Percentiles rank a stretch among this genome's conserved stretches.
Evolutionary conservation across 2,113 vertebrate species (phyloP).

Genomic region (Microtus pennsylvanicus): DNA sequence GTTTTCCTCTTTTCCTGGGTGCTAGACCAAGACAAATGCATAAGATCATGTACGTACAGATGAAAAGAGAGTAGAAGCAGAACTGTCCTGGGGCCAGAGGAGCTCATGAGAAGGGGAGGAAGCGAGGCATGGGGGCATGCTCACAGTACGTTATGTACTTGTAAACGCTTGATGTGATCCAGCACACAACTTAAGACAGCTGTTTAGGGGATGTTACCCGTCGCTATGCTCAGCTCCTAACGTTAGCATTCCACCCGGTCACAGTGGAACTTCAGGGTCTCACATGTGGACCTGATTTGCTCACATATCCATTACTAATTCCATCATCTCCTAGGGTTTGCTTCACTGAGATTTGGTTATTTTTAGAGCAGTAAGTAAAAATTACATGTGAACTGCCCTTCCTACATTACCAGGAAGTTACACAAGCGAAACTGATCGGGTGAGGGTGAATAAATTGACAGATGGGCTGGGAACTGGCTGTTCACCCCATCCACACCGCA

Average conservation of each 20-base stretch:
- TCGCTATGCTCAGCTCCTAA: background rate
- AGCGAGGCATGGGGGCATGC: no score
- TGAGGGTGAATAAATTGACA: background rate
- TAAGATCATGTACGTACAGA: background rate
- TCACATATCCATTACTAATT: slow-evolving; percentile 45
- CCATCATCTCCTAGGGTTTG: slow-evolving; percentile 21
- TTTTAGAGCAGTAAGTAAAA: background rate
- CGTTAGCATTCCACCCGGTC: background rate
- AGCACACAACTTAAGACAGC: background rate
- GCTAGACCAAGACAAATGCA: background rate
- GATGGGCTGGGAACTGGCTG: background rate
- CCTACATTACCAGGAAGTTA: background rate
- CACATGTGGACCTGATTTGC: background rate
- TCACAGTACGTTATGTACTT: background rate
- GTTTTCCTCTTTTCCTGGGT: background rate
- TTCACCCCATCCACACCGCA: background rate
- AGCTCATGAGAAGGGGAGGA: background rate
- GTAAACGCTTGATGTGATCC: background rate
- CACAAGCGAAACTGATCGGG: slow-evolving; percentile 45
- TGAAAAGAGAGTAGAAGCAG: background rate
- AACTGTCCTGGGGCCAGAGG: background rate
- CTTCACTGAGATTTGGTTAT: background rate
- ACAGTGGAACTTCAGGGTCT: background rate
- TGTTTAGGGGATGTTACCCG: background rate
- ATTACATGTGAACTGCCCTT: slow-evolving; percentile 35